Percentiles rank a stretch among this genome's conserved stretches.
phyloP scores from a whole-genome alignment of 2,888 invertebrate species.

The Pimpla rufipes region DNA sequence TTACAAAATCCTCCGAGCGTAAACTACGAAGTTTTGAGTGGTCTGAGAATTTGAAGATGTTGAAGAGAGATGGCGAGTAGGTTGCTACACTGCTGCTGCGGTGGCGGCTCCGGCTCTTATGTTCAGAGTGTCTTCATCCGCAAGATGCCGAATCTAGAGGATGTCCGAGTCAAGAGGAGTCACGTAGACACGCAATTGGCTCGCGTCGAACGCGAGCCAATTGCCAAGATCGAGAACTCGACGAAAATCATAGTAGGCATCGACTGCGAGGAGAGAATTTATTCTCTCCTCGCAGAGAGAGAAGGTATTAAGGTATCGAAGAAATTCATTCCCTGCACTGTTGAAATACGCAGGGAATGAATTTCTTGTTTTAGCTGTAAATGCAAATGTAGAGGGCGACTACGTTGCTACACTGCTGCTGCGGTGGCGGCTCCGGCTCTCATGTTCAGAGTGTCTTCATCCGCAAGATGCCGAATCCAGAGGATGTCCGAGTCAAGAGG shows the following conservation, averaged over 20 bases:
- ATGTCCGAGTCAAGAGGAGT: too few species aligned
- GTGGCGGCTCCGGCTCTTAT: not conserved
- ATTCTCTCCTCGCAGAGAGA: too few species aligned
- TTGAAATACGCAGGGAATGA: too few species aligned
- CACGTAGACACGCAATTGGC: not conserved
- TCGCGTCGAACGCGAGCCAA: not conserved
- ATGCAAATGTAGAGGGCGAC: too few species aligned
- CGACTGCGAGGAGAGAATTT: not conserved
- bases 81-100: constrained; percentile 2
- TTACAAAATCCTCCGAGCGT: not conserved
- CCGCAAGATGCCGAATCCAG: constrained; percentile 24
- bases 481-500: constrained; percentile 1
- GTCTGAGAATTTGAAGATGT: not conserved
- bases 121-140: constrained; percentile 48
- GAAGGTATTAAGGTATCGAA: not conserved
- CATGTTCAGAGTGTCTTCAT: constrained; percentile 43
- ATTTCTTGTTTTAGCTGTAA: too few species aligned
- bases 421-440: not conserved
- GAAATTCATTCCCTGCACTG: too few species aligned
- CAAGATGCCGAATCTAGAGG: constrained; percentile 9
- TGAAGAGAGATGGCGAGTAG: not conserved
- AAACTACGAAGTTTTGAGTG: not conserved
- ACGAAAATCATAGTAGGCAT: not conserved
- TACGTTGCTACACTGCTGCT: not conserved
- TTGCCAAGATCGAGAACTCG: not conserved